These are phyloP conservation scores for Coronaproctus castanopsis DNA, from an alignment of 2,888 invertebrate species.

Conservation along the genomic window DNA sequence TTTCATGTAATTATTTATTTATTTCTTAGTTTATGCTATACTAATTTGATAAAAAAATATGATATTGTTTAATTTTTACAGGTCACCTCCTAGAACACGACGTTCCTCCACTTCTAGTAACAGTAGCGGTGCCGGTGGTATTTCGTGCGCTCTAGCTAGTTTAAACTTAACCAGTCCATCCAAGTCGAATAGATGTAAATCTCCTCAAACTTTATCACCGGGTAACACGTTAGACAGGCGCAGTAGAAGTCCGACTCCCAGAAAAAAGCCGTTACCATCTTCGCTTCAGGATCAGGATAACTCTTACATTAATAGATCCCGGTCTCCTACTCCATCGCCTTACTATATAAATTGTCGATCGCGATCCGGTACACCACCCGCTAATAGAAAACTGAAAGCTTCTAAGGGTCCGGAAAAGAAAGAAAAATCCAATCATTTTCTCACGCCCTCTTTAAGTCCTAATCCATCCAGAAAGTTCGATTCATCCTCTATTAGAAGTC, in stretches of 20 bases:
- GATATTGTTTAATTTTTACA: too few relatives aligned
- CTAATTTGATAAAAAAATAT: too few relatives aligned
- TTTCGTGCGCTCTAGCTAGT: slow-evolving; percentile 8
- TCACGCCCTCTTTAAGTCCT: background rate
- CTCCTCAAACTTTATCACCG: slow-evolving; percentile 23
- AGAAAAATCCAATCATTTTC: background rate
- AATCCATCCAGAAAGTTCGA: background rate
- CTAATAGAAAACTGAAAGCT: background rate
- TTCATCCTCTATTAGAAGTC: slow-evolving; percentile 6
- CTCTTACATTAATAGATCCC: slow-evolving; percentile 6
- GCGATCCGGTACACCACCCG: slow-evolving; percentile 10
- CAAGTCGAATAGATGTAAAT: slow-evolving; percentile 17
- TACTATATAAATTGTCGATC: background rate
- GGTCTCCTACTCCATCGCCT: slow-evolving; percentile 13
- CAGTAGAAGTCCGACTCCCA: slow-evolving; percentile 24
- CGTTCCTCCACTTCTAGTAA: slow-evolving; percentile 32
- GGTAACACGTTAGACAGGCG: slow-evolving; percentile 22
- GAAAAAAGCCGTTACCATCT: slow-evolving; percentile 8
- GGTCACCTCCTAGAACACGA: slow-evolving; percentile 32
- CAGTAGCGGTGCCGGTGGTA: slow-evolving; percentile 26
- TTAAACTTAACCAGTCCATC: slow-evolving; percentile 17
- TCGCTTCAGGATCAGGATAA: background rate
- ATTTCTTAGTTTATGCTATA: too few relatives aligned
- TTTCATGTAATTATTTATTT: too few relatives aligned
- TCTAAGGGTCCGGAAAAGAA: background rate